Evolutionary conservation across 2,888 invertebrate genomes (phyloP), one percentile per base, ranked within the genome.

Genomic region (Eulithis testata): DNA sequence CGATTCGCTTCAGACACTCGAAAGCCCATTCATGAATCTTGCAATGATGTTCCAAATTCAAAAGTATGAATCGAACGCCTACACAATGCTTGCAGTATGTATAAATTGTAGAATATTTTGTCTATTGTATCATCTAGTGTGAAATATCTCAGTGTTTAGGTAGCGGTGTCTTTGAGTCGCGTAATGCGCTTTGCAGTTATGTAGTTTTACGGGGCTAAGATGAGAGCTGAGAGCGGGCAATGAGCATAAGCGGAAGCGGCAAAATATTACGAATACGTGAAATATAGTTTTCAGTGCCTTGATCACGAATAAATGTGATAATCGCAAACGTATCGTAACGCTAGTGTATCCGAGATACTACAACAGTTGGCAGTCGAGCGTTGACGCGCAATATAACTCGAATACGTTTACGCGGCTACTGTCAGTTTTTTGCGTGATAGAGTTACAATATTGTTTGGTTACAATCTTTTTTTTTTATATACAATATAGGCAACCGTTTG

Each of bases 91-190:
- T 47, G 31, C 49, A 52, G 60, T 63, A 60, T 62, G 64, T 70
- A 73, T 51, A 47, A 56, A 65, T 63, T 67, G 69, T 72, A 56
- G 62, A 60, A 51, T 40, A 40, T 40, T 40, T 60, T 45, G 62
- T 69, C 73, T 73, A 73, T 73, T 73, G 21, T 70, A 73, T 70
- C n/a, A 49, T 66, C 62, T 79, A 71, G 85, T 82, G 85, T 84
- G 76, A 85, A 86, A 82, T 84, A 8, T 47, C 76, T 85, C 76
- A 70, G 76, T 84, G 78, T 86, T 82, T 83, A 85, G 79, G 82
- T 85, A 88, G 90, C 90, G 91, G 90, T 76, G 64, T 81, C 85
- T 89, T 91, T 90, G 87, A 86, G 73, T 75, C 76, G 79, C 78
- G 73, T 70, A 60, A 68, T 65, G 60, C 53, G 64, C 31, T 65